phyloP scores from a whole-genome alignment of 2,888 invertebrate species.

The Brachypalpus laphriformis region DNA sequence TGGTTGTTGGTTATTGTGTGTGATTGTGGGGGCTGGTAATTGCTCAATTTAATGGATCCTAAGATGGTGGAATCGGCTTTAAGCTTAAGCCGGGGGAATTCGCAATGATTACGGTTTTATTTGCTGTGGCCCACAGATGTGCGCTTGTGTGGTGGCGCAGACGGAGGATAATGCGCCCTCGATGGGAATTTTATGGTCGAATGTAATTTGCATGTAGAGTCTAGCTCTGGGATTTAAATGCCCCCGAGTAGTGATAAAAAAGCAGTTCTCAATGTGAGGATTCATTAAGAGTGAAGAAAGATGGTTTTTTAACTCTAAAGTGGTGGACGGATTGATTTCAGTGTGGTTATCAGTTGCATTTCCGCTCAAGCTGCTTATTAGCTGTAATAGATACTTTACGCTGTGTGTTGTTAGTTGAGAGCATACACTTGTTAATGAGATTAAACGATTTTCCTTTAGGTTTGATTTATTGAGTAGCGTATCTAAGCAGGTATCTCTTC shows the following conservation, averaged over 20 bases:
- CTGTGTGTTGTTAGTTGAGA: not conserved
- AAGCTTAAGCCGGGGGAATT: conserved; percentile 66
- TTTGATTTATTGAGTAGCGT: not conserved
- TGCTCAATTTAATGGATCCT: conserved; percentile 74
- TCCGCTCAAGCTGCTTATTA: conserved; percentile 35
- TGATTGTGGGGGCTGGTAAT: conserved; percentile 74
- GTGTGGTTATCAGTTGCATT: conserved; percentile 47
- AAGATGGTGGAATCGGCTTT: conserved; percentile 59
- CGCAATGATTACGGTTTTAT: conserved; percentile 66
- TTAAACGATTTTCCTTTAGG: not conserved
- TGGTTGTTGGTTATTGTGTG: conserved; percentile 62
- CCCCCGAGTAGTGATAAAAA: conserved; percentile 43
- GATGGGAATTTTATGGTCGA: conserved; percentile 65
- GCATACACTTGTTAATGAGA: not conserved
- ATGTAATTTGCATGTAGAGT: conserved; percentile 60
- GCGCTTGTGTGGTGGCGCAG: not conserved
- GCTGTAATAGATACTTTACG: conserved; percentile 4
- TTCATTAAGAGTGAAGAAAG: conserved; percentile 38
- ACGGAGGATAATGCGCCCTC: conserved; percentile 52
- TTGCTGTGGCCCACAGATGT: conserved; percentile 33
- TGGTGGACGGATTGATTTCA: conserved; percentile 52
- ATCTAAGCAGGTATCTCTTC: not conserved
- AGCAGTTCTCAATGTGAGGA: conserved; percentile 44
- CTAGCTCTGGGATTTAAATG: conserved; percentile 53
- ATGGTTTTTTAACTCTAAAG: conserved; percentile 27